Percentiles rank a stretch among this genome's conserved stretches.
Evolutionary conservation across 2,113 vertebrate genomes (phyloP).

Genomic region (Pteropus alecto): DNA sequence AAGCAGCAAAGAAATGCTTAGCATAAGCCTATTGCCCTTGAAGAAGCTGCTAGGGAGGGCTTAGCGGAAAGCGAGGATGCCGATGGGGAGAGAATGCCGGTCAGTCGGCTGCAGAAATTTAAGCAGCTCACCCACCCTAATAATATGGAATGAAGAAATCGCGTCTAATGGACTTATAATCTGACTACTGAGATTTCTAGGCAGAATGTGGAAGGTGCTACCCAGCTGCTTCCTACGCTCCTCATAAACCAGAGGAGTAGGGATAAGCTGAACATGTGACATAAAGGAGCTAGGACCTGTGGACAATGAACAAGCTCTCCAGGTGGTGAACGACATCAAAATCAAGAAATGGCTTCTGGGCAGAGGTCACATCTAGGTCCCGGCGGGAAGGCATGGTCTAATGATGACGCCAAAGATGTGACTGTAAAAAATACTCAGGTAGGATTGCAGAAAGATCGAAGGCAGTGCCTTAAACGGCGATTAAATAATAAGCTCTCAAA

Average conservation of each 20-base stretch:
- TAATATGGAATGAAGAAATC: neutral
- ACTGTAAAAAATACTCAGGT: neutral
- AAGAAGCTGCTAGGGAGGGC: neutral
- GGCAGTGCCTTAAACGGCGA: neutral
- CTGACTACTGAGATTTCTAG: neutral
- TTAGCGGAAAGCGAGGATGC: neutral
- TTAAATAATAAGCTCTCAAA: neutral
- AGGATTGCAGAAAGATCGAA: neutral
- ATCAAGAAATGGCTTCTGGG: neutral
- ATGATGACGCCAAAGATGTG: neutral
- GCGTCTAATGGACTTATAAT: neutral
- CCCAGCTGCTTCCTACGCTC: neutral
- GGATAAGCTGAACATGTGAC: neutral
- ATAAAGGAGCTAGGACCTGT: neutral
- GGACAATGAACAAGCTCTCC: neutral
- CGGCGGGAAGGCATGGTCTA: neutral
- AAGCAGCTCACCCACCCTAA: neutral
- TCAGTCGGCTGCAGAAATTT: neutral
- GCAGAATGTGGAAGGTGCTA: neutral
- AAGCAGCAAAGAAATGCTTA: neutral
- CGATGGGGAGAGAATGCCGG: neutral
- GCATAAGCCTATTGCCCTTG: neutral
- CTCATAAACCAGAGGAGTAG: neutral
- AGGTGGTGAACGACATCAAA: neutral
- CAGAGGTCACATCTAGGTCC: neutral